Evolutionary conservation across 2,888 invertebrate species (phyloP).

Genomic region (Phortica okadai): DNA sequence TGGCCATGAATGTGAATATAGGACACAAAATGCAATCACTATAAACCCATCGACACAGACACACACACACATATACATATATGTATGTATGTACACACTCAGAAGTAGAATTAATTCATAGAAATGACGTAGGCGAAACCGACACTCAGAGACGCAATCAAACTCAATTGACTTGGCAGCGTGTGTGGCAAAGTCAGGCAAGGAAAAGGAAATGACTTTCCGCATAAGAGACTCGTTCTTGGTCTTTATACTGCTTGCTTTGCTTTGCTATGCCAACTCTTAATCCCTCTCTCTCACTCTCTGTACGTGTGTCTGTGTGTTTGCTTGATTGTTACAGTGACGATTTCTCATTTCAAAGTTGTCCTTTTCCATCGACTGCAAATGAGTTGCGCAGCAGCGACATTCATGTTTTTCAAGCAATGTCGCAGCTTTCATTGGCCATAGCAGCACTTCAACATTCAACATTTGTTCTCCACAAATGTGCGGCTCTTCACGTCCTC

Average conservation of each 20-base stretch:
- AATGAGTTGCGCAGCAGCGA: background rate
- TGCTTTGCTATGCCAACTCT: background rate
- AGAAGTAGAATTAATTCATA: background rate
- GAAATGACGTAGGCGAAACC: background rate
- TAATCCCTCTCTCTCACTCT: background rate
- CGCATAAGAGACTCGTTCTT: constrained; percentile 5
- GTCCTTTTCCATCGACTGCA: background rate
- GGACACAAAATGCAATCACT: too few relatives aligned
- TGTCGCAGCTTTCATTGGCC: background rate
- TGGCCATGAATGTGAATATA: background rate
- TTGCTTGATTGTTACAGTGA: constrained; percentile 48
- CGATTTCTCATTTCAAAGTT: constrained; percentile 64
- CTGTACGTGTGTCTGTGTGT: background rate
- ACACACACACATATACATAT: background rate
- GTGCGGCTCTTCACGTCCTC: background rate
- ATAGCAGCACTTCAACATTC: background rate
- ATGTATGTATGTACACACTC: background rate
- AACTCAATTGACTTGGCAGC: constrained; percentile 20
- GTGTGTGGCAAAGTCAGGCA: constrained; percentile 20
- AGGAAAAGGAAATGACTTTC: constrained; percentile 25
- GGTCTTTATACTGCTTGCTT: background rate
- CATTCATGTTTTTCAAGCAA: background rate
- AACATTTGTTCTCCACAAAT: background rate
- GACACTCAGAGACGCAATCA: background rate
- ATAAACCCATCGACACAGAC: background rate